Conservation (phyloP, 2,888 invertebrate species). For the Conomelus anceps region DNA sequence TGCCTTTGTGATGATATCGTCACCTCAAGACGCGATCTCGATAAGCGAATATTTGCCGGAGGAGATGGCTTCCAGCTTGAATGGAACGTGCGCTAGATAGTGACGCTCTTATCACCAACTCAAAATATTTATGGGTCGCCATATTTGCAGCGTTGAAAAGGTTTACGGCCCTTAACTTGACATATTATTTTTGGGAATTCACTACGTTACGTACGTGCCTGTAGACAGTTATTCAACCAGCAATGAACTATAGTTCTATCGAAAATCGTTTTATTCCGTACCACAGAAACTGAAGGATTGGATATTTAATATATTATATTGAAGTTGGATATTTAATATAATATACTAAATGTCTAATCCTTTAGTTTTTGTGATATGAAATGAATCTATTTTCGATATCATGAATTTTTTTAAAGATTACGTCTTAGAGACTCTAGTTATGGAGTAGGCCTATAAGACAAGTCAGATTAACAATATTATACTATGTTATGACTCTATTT, state of each 20-base stretch:
- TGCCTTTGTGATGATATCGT: background rate
- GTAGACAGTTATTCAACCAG: background rate
- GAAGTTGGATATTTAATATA: too few relatives aligned
- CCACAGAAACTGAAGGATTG: too few relatives aligned
- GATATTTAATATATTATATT: too few relatives aligned
- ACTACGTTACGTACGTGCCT: background rate
- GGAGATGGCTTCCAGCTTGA: background rate
- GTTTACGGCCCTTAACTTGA: background rate
- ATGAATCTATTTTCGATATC: too few relatives aligned
- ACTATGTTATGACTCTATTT: too few relatives aligned
- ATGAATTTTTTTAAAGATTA: too few relatives aligned
- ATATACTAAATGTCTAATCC: too few relatives aligned
- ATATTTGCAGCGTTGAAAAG: background rate
- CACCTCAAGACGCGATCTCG: background rate
- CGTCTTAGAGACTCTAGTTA: too few relatives aligned
- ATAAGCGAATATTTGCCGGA: background rate
- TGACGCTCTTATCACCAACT: background rate
- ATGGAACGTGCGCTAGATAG: background rate
- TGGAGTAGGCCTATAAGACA: too few relatives aligned
- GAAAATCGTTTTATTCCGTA: too few relatives aligned
- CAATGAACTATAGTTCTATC: background rate
- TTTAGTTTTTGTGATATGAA: too few relatives aligned
- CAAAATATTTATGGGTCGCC: background rate
- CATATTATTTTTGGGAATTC: background rate
- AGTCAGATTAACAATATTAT: too few relatives aligned